Conservation (phyloP, 1,140 invertebrate species). For the Cydia splendana region DNA sequence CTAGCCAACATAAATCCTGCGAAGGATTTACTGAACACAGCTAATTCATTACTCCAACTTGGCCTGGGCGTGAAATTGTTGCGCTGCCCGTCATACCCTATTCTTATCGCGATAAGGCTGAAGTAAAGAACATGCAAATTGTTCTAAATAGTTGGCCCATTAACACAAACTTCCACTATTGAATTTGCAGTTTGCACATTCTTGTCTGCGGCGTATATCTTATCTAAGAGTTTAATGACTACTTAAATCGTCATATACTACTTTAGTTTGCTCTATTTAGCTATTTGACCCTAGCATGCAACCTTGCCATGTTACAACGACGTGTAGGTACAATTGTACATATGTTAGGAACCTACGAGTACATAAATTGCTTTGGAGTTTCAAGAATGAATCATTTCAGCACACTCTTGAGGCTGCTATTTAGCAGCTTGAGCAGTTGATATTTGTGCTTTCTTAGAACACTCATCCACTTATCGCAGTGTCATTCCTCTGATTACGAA, state of each 20-base stretch:
- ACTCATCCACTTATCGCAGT: neutral
- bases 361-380: neutral
- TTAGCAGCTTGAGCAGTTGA: neutral
- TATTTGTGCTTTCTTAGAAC: neutral
- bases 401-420: neutral
- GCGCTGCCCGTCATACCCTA: constrained; percentile 9
- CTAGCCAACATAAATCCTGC: constrained; percentile 26
- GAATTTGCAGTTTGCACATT: constrained; percentile 25
- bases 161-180: constrained; percentile 3
- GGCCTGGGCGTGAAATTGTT: constrained; percentile 12
- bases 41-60: constrained; percentile 2
- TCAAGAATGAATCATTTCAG: neutral
- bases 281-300: neutral
- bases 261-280: neutral
- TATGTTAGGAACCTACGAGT: neutral
- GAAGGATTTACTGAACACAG: constrained; percentile 21
- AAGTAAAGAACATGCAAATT: constrained; percentile 26
- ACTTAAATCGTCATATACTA: neutral
- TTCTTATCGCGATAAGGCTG: constrained; percentile 16
- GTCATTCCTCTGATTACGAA: neutral
- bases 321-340: neutral
- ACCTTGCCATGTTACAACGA: neutral
- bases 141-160: constrained; percentile 21
- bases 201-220: constrained; percentile 12
- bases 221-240: neutral